Evolutionary conservation across 64 coral and sea anemone species (phyloP).

Genomic region (Orbicella faveolata): DNA sequence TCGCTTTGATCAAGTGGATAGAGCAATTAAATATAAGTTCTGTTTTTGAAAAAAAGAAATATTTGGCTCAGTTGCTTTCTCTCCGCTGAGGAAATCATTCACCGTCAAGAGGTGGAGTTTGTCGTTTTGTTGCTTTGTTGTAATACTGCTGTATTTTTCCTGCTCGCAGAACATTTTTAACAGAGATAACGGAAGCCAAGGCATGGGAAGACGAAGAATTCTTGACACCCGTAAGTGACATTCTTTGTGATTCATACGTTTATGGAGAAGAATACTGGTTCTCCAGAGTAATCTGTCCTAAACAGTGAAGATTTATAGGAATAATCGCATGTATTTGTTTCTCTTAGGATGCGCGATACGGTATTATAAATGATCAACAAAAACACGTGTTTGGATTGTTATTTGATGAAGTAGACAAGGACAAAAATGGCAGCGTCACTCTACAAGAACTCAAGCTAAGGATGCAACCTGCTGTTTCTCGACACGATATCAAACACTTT

Average conservation of each 20-base stretch:
- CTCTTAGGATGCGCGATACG: conserved; percentile 75
- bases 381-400: conserved; percentile 71
- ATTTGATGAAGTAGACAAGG: conserved; percentile 97
- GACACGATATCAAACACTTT: conserved; percentile 85
- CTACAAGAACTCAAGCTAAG: conserved; percentile 87
- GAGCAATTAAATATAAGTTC: too few relatives aligned
- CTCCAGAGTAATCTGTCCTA: too few relatives aligned
- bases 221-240: conserved; percentile 35
- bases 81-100: too few relatives aligned
- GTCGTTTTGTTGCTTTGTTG: neutral
- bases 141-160: neutral
- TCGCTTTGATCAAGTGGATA: too few relatives aligned
- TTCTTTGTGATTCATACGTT: neutral
- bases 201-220: conserved; percentile 8
- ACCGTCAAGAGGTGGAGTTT: too few relatives aligned
- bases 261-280: too few relatives aligned
- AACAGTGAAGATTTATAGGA: neutral
- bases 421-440: conserved; percentile 92
- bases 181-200: conserved; percentile 20
- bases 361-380: conserved; percentile 84
- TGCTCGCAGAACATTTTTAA: conserved; percentile 51
- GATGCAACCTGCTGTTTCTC: conserved; percentile 71
- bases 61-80: too few relatives aligned
- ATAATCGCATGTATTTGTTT: neutral
- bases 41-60: too few relatives aligned